Evolutionary conservation across 2,113 vertebrate species (phyloP), one percentile per base, ranked within the genome.

Genomic region (Rhinichthys klamathensis): DNA sequence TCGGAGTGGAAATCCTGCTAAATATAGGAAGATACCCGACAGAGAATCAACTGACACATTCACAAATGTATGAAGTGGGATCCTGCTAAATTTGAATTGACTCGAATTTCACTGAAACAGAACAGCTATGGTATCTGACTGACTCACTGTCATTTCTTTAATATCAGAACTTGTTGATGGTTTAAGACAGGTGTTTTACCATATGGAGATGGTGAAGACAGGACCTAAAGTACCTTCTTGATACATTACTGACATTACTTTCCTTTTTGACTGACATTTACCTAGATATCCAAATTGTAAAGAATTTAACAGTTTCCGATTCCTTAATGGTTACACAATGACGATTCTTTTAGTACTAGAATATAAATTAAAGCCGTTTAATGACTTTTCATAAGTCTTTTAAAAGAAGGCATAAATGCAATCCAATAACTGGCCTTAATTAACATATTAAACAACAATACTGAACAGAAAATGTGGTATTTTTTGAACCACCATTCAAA

Each of bases 1-100:
- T 6, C 7, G 6, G 15, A 80, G 58, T 0, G 9, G 38, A 44
- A 44, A 65, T 18, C 38, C 78, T 15, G 8, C 58, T 65, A 65
- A 44, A 80, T 46, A 65, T 80, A 65, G 78, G 27, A 54, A n/a
- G 44, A 70, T 3, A 35, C 11, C 11, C 44, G 12, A 70, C 63
- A 69, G 65, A 79, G 10, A 70, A 82, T 82, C 61, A 51, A 30
- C 41, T 23, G 44, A 81, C 60, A 32, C 60, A n/a, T 35, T 82
- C 65, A 38, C 12, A 21, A 54, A 69, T 54, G 44, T n/a, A 51
- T 35, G 44, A 54, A 51, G 27, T 67, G 23, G 44, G 3, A 49
- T 75, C 44, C 44, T 0, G 5, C 76, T 25, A 23, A 10, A 27
- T 60, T 63, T 25, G 25, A 79, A 38, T 16, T 4, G 18, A 38